Percentiles rank a stretch among this genome's conserved stretches.
phyloP scores from a whole-genome alignment of 2,797 vertebrate genomes.

The Hydrophis major region DNA sequence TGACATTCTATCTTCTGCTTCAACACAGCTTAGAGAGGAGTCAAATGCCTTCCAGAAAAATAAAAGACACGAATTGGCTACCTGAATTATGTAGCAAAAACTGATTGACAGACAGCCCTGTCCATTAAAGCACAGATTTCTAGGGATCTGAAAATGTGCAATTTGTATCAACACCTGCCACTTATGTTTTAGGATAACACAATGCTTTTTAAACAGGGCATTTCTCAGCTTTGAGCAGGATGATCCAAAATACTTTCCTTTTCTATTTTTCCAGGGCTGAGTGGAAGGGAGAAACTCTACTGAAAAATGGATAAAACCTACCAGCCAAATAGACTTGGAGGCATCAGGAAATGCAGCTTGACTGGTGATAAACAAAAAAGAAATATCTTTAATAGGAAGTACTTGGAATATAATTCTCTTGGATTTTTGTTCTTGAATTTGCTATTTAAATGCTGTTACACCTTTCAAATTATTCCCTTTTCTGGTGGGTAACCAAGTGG shows the following conservation, averaged over 20 bases:
- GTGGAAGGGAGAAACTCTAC: not conserved
- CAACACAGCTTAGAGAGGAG: not conserved
- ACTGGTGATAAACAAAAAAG: not conserved
- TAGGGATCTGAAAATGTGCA: slow-evolving; percentile 10
- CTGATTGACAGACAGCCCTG: not conserved
- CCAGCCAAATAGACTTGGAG: not conserved
- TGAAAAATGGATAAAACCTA: not conserved
- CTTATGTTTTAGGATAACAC: not conserved
- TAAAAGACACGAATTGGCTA: not conserved
- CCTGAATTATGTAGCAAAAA: not conserved
- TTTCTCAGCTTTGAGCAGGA: not conserved
- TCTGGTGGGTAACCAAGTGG: not conserved
- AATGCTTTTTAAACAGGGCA: not conserved
- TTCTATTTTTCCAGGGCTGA: not conserved
- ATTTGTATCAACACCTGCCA: not conserved
- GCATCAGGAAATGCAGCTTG: not conserved
- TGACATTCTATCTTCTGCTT: not conserved
- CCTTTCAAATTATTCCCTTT: not conserved
- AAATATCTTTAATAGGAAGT: not conserved
- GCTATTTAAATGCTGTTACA: not conserved
- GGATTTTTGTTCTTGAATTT: not conserved
- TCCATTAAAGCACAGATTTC: not conserved
- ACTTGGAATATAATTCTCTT: not conserved
- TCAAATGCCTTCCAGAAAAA: not conserved
- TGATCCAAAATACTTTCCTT: not conserved